A percentile compares a stretch with the other conserved stretches of the same genome.
These are phyloP conservation scores for Eilema caniola DNA, from an alignment of 2,888 invertebrate species.

Conservation along the genomic window DNA sequence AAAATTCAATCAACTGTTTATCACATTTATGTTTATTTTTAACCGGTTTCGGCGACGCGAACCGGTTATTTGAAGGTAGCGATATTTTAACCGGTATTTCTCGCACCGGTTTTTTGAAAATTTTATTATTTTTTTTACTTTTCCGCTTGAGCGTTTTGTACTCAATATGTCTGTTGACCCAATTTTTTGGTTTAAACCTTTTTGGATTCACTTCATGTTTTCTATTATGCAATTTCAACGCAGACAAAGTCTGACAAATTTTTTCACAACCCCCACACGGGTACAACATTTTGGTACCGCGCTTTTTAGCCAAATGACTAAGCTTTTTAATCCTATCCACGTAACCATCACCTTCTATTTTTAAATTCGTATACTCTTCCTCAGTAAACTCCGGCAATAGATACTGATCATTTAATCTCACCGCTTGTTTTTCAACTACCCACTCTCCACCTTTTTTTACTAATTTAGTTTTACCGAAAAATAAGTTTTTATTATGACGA, in stretches of 20 bases:
- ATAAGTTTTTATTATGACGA: slow-evolving; percentile 53
- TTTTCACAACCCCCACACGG: slow-evolving; percentile 75
- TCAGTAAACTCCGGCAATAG: slow-evolving; percentile 59
- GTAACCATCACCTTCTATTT: slow-evolving; percentile 54
- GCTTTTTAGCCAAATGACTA: slow-evolving; percentile 60
- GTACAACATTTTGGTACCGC: slow-evolving; percentile 65
- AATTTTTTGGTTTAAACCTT: slow-evolving; percentile 67
- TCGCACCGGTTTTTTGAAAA: slow-evolving; percentile 16
- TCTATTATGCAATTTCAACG: slow-evolving; percentile 68
- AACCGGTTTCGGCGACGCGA: slow-evolving; percentile 68
- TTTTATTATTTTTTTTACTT: slow-evolving; percentile 18
- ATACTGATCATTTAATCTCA: slow-evolving; percentile 47
- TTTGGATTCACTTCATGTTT: slow-evolving; percentile 70
- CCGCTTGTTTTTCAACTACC: slow-evolving; percentile 66
- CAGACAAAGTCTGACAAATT: slow-evolving; percentile 68
- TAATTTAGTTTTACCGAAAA: slow-evolving; percentile 64
- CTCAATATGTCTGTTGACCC: slow-evolving; percentile 62
- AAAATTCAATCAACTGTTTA: slow-evolving; percentile 69
- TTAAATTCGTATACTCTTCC: slow-evolving; percentile 46
- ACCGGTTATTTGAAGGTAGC: slow-evolving; percentile 49
- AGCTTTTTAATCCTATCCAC: slow-evolving; percentile 64
- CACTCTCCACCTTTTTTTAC: slow-evolving; percentile 70
- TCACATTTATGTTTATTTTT: slow-evolving; percentile 74
- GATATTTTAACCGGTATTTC: slow-evolving; percentile 7
- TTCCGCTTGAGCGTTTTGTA: slow-evolving; percentile 22